phyloP scores from a whole-genome alignment of 2,888 invertebrate genomes.

The Aethes cnicana region DNA sequence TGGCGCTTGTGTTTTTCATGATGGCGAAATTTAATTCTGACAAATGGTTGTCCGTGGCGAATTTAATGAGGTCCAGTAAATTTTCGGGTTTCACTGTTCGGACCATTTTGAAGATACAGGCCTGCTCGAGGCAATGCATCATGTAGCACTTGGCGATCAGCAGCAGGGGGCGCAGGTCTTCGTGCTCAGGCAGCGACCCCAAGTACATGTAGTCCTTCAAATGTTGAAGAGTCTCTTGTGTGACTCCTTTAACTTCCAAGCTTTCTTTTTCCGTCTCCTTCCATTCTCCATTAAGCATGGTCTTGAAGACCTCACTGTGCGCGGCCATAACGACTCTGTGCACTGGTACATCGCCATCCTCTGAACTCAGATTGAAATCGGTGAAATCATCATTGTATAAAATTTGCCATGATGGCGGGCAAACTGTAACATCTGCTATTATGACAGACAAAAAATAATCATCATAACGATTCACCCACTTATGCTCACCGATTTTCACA shows the following conservation, averaged over 20 bases:
- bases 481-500: no score
- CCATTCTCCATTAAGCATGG: conserved; percentile 4
- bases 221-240: background rate
- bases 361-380: background rate
- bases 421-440: no score
- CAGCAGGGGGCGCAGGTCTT: background rate
- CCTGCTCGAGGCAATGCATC: no score
- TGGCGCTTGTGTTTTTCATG: no score
- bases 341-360: background rate
- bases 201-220: conserved; percentile 3
- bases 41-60: no score
- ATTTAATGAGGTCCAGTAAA: no score
- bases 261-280: background rate
- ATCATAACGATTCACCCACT: no score
- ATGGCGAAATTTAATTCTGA: no score
- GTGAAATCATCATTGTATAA: background rate
- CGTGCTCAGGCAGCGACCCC: background rate
- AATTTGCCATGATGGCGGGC: no score
- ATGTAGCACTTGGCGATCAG: conserved; percentile 4
- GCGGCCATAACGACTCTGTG: conserved; percentile 1
- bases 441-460: no score
- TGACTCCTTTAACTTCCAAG: background rate
- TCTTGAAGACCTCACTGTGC: conserved; percentile 1
- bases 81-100: no score
- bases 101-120: no score